A percentile compares a stretch with the other conserved stretches of the same genome.
Conservation (phyloP, 2,113 vertebrate species). For the Calidris pygmaea region DNA sequence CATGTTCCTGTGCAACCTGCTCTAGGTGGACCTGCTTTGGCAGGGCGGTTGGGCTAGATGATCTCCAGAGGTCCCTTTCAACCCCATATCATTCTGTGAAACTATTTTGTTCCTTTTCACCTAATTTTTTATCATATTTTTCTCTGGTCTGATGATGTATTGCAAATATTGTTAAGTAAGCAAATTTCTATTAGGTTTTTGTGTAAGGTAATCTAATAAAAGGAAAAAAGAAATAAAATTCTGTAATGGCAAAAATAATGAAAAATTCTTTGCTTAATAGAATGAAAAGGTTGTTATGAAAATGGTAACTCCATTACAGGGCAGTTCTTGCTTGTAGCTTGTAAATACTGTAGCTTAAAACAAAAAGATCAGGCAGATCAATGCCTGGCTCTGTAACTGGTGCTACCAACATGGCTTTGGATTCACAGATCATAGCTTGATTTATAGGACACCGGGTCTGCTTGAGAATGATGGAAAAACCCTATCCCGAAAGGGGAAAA, state of each 20-base stretch:
- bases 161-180: not conserved
- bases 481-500: no score
- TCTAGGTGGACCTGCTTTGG: no score
- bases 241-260: conserved; percentile 10
- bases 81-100: no score
- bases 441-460: no score
- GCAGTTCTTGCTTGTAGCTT: conserved; percentile 10
- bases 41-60: no score
- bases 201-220: not conserved
- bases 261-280: conserved; percentile 34
- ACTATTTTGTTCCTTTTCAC: not conserved
- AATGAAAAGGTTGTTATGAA: conserved; percentile 28
- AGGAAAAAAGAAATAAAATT: not conserved
- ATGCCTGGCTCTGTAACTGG: no score
- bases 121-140: not conserved
- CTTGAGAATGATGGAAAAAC: no score
- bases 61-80: no score
- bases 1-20: no score
- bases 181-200: not conserved
- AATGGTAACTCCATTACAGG: conserved; percentile 42
- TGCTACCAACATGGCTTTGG: no score
- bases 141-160: not conserved
- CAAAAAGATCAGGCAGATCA: no score
- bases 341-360: conserved; percentile 56
- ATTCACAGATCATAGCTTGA: no score